phyloP scores from a whole-genome alignment of 2,888 invertebrate species.

The Neoascia interrupta region DNA sequence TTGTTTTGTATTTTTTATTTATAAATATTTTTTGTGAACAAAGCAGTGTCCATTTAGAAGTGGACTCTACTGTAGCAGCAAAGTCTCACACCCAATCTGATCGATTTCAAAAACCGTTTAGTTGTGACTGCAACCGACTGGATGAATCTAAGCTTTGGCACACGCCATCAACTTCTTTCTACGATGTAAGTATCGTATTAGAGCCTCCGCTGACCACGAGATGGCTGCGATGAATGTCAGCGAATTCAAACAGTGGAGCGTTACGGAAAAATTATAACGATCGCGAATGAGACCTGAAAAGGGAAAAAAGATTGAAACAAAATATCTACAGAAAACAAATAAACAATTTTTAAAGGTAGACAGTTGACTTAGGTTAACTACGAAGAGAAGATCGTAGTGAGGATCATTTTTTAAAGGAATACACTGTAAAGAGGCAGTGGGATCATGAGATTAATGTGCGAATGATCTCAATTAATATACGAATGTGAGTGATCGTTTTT shows the following conservation, averaged over 20 bases:
- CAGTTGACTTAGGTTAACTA: no score
- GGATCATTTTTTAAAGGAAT: no score
- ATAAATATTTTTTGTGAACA: conserved; percentile 9
- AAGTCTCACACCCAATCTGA: conserved; percentile 25
- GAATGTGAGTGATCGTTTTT: no score
- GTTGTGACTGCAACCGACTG: conserved; percentile 8
- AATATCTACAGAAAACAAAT: no score
- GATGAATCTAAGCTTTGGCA: conserved; percentile 55
- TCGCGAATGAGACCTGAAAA: conserved; percentile 84
- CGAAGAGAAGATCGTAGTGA: no score
- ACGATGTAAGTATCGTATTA: conserved; percentile 73
- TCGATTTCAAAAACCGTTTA: conserved; percentile 41
- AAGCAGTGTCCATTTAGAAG: conserved; percentile 44
- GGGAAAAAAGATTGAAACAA: neutral
- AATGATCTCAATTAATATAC: no score
- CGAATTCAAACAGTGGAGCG: conserved; percentile 84
- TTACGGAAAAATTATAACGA: conserved; percentile 82
- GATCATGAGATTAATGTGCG: no score
- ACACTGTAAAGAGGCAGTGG: no score
- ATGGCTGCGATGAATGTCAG: conserved; percentile 84
- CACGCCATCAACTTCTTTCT: conserved; percentile 58
- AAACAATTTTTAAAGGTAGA: neutral
- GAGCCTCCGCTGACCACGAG: conserved; percentile 83
- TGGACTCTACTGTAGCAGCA: conserved; percentile 52
- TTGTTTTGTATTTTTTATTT: neutral